Evolutionary conservation across 2,888 invertebrate genomes (phyloP).

Genomic region (Ellobium chinense): DNA sequence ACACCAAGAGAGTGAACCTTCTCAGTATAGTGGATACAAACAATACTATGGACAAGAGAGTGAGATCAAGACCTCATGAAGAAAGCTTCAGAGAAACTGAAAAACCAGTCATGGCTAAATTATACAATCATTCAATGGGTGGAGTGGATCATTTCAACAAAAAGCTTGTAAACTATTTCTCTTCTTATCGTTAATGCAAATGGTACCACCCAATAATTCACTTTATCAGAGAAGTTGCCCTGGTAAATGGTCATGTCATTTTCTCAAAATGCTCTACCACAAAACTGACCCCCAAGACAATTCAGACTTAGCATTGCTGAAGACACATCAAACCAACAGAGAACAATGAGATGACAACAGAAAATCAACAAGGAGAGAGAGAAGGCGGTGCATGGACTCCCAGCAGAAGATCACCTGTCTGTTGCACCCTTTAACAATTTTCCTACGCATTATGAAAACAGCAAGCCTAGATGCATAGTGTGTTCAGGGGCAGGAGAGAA

Average conservation of each 20-base stretch:
- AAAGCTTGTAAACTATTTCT: conserved; percentile 39
- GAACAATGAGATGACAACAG: not conserved
- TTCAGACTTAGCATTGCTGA: not conserved
- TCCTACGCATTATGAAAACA: not conserved
- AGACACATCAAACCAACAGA: not conserved
- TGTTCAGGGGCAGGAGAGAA: not conserved
- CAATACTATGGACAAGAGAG: conserved; percentile 14
- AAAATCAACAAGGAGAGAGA: not conserved
- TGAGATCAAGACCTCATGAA: conserved; percentile 24
- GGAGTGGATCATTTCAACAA: conserved; percentile 50
- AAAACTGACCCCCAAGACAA: not conserved
- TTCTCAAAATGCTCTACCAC: conserved; percentile 9
- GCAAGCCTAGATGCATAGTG: conserved; percentile 9
- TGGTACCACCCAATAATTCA: conserved; percentile 49
- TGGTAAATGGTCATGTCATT: conserved; percentile 52
- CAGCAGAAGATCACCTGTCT: not conserved
- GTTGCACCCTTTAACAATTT: not conserved
- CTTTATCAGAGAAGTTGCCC: conserved; percentile 47
- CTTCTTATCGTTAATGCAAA: conserved; percentile 43
- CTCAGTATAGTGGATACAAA: conserved; percentile 30
- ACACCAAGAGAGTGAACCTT: conserved; percentile 49
- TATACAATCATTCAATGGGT: conserved; percentile 47
- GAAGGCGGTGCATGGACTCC: not conserved
- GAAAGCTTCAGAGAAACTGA: conserved; percentile 21
- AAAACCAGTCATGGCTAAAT: conserved; percentile 39